A percentile compares a stretch with the other conserved stretches of the same genome.
Conservation (phyloP, 1,140 invertebrate species). For the Gyrodactylus salaris region DNA sequence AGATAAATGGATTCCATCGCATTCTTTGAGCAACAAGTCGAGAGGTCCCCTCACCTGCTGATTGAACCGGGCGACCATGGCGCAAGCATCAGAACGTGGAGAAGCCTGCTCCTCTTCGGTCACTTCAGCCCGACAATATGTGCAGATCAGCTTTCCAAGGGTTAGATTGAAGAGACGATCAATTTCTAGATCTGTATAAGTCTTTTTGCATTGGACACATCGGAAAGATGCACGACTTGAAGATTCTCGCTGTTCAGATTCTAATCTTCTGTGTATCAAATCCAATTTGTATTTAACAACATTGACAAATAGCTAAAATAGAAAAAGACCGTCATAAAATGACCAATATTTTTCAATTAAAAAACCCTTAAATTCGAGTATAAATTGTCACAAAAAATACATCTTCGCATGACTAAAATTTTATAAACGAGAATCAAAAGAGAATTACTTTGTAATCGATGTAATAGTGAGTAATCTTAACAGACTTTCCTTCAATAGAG, state of each 20-base stretch:
- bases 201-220: slow-evolving; percentile 54
- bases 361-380: background rate
- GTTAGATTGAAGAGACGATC: slow-evolving; percentile 55
- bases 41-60: background rate
- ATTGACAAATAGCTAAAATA: slow-evolving; percentile 46
- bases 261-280: slow-evolving; percentile 64
- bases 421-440: too few relatives aligned
- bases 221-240: slow-evolving; percentile 75
- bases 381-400: too few relatives aligned
- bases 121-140: background rate
- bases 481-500: slow-evolving; percentile 50
- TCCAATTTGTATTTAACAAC: slow-evolving; percentile 74
- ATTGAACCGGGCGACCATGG: background rate
- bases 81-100: background rate
- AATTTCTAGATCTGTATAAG: slow-evolving; percentile 35
- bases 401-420: too few relatives aligned
- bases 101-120: background rate
- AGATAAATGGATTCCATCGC: background rate
- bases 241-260: slow-evolving; percentile 62
- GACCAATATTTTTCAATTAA: background rate
- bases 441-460: slow-evolving; percentile 68
- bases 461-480: slow-evolving; percentile 83
- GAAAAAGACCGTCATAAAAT: slow-evolving; percentile 14
- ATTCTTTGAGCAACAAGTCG: background rate
- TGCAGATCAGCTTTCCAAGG: slow-evolving; percentile 34